Evolutionary conservation across 2,797 vertebrate species (phyloP).

Genomic region (Falco rusticolus): DNA sequence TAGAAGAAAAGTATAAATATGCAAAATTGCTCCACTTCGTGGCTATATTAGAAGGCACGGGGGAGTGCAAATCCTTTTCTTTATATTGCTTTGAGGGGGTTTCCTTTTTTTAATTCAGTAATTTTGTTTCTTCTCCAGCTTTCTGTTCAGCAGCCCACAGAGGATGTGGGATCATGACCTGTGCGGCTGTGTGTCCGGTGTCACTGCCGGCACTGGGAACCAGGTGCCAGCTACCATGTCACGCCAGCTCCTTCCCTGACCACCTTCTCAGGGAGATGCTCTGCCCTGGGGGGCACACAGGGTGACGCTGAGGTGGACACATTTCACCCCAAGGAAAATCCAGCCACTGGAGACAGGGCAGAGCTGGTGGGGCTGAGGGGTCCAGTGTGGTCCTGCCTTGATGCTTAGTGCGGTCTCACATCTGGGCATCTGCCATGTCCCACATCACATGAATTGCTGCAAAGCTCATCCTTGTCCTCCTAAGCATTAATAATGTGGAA

Average conservation of each 20-base stretch:
- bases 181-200: accelerated
- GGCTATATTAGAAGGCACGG: neutral
- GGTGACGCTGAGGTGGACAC: neutral
- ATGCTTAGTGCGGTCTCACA: neutral
- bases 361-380: neutral
- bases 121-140: conserved; percentile 4
- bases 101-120: neutral
- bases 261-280: neutral
- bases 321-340: neutral
- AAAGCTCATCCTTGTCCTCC: neutral
- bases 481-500: neutral
- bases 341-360: accelerated
- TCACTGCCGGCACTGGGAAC: neutral
- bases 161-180: neutral
- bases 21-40: neutral
- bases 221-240: conserved; percentile 2
- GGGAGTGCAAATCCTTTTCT: neutral
- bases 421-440: neutral
- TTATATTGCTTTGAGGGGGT: conserved; percentile 1
- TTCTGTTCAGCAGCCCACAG: neutral
- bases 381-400: accelerated
- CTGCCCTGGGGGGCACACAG: neutral
- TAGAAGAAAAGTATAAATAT: neutral
- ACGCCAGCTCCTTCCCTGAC: accelerated
- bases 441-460: neutral